phyloP scores from a whole-genome alignment of 1,140 invertebrate genomes.

The Lutraria rhynchaena region DNA sequence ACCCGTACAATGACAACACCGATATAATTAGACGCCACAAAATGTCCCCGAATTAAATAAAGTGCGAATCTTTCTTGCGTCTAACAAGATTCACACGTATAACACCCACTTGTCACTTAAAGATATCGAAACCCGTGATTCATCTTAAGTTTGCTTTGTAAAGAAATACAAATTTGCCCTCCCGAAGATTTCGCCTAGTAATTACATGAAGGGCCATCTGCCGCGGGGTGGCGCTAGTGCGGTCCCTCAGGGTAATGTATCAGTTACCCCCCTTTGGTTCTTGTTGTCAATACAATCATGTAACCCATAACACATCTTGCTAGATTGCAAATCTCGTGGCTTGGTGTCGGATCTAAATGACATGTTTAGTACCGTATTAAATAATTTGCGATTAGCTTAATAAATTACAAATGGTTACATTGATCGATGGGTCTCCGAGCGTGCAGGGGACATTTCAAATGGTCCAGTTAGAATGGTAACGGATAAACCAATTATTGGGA shows the following conservation, averaged over 20 bases:
- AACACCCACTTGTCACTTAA: constrained; percentile 35
- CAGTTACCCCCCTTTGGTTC: constrained; percentile 54
- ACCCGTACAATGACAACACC: constrained; percentile 35
- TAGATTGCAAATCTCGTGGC: constrained; percentile 20
- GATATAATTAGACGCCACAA: constrained; percentile 48
- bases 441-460: too few species aligned
- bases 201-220: constrained; percentile 49
- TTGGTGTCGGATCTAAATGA: constrained; percentile 8
- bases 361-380: constrained; percentile 32
- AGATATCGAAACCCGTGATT: constrained; percentile 55
- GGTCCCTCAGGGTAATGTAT: constrained; percentile 46
- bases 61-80: constrained; percentile 29
- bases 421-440: constrained; percentile 2
- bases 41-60: constrained; percentile 55
- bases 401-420: constrained; percentile 42
- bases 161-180: constrained; percentile 43
- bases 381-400: constrained; percentile 38
- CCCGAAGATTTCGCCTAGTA: constrained; percentile 33
- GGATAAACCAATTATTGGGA: too few species aligned
- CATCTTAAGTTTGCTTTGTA: constrained; percentile 42
- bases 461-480: too few species aligned
- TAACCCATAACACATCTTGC: not conserved
- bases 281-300: constrained; percentile 16
- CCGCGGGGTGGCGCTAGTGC: constrained; percentile 39
- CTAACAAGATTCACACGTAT: constrained; percentile 51